A percentile compares a stretch with the other conserved stretches of the same genome.
These are phyloP conservation scores for Deroptyus accipitrinus DNA, from an alignment of 2,113 vertebrate genomes.

Conservation along the genomic window DNA sequence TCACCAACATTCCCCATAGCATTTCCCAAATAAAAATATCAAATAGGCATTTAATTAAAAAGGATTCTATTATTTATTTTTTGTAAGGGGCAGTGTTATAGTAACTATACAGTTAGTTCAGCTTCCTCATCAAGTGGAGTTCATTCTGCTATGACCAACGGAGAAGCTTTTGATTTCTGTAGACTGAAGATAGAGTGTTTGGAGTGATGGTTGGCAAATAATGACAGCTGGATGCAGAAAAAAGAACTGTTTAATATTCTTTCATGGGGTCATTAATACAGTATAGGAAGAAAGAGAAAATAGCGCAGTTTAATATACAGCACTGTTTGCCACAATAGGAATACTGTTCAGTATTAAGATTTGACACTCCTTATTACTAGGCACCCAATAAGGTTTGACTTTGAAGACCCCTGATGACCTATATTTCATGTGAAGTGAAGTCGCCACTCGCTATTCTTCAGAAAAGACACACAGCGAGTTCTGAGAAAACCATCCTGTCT, in stretches of 20 bases:
- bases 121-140: background rate
- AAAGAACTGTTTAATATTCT: background rate
- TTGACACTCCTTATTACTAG: background rate
- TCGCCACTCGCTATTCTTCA: background rate
- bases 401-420: background rate
- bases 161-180: background rate
- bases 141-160: background rate
- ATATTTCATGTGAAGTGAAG: background rate
- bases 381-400: background rate
- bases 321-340: background rate
- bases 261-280: background rate
- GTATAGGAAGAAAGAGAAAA: background rate
- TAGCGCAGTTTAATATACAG: background rate
- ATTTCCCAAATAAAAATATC: background rate
- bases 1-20: background rate
- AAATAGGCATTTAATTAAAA: background rate
- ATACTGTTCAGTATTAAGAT: background rate
- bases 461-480: background rate
- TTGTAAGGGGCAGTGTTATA: background rate
- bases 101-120: background rate
- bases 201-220: background rate
- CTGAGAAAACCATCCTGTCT: background rate
- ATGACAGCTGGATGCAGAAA: background rate
- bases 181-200: background rate
- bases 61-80: background rate